Conservation (phyloP, 2,888 invertebrate genomes). For the Microctonus hyperodae region DNA sequence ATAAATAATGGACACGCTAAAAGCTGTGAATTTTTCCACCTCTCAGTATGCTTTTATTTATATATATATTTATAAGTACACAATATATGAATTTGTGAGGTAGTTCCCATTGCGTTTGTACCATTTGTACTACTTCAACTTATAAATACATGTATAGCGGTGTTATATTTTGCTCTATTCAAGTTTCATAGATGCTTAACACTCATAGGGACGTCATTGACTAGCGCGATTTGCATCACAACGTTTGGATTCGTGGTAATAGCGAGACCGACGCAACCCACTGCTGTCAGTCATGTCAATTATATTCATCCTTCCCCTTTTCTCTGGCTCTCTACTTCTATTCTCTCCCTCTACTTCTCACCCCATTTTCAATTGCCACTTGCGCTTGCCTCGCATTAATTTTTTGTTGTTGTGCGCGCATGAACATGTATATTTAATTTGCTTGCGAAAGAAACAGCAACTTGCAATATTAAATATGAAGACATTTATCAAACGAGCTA, state of each 20-base stretch:
- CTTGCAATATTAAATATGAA: background rate
- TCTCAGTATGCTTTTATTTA: background rate
- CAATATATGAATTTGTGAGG: background rate
- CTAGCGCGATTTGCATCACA: slow-evolving; percentile 41
- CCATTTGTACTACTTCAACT: background rate
- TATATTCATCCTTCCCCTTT: slow-evolving; percentile 16
- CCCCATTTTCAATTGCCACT: slow-evolving; percentile 1
- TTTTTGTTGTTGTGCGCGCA: too few species aligned
- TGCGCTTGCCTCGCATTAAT: too few species aligned
- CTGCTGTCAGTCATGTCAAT: slow-evolving; percentile 26
- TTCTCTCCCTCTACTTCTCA: background rate
- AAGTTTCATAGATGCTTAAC: slow-evolving; percentile 37
- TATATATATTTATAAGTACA: background rate
- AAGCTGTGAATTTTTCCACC: background rate
- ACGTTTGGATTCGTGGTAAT: slow-evolving; percentile 38
- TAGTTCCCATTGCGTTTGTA: background rate
- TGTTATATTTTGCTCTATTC: slow-evolving; percentile 33
- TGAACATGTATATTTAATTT: background rate
- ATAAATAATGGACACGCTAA: too few species aligned
- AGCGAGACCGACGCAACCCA: slow-evolving; percentile 25
- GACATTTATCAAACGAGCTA: background rate
- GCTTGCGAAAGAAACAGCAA: background rate
- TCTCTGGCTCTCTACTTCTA: slow-evolving; percentile 16
- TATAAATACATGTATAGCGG: background rate
- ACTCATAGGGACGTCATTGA: slow-evolving; percentile 35